A percentile compares a stretch with the other conserved stretches of the same genome.
phyloP scores from a whole-genome alignment of 35 echinoderm and acorn worm genomes.

The Apostichopus japonicus region DNA sequence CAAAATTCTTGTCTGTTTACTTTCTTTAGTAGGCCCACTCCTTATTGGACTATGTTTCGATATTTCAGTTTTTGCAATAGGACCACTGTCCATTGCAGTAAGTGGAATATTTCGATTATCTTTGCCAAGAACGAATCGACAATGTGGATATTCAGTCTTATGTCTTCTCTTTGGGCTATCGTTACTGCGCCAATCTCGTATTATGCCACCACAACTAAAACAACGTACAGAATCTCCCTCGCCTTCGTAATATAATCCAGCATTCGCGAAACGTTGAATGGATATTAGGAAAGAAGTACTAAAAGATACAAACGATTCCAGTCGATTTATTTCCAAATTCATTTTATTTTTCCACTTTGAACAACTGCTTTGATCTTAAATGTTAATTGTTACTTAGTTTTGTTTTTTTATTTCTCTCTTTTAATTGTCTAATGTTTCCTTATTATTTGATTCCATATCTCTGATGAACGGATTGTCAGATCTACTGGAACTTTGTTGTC shows the following conservation, averaged over 20 bases:
- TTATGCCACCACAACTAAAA: constrained; percentile 35
- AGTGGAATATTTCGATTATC: constrained; percentile 20
- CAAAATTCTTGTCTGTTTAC: not conserved
- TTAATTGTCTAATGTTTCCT: no score
- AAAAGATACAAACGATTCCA: not conserved
- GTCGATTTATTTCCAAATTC: constrained; percentile 37
- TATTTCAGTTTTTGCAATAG: not conserved
- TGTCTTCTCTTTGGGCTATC: constrained; percentile 34
- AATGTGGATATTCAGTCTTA: constrained; percentile 10
- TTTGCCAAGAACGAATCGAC: constrained; percentile 41
- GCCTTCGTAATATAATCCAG: constrained; percentile 50
- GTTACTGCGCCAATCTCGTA: not conserved
- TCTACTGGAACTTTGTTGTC: no score
- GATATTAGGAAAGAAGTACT: not conserved
- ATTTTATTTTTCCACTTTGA: not conserved
- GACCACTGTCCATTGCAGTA: no score
- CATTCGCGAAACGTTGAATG: constrained; percentile 14
- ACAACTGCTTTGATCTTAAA: no score
- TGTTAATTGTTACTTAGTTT: no score
- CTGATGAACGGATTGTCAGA: no score
- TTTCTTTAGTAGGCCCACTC: not conserved
- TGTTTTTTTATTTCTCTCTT: no score
- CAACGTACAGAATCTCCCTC: constrained; percentile 20
- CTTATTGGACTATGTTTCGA: not conserved
- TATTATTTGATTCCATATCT: no score